Base-by-base conservation (phyloP, 1,140 invertebrate species). In the Papilio machaon region DNA sequence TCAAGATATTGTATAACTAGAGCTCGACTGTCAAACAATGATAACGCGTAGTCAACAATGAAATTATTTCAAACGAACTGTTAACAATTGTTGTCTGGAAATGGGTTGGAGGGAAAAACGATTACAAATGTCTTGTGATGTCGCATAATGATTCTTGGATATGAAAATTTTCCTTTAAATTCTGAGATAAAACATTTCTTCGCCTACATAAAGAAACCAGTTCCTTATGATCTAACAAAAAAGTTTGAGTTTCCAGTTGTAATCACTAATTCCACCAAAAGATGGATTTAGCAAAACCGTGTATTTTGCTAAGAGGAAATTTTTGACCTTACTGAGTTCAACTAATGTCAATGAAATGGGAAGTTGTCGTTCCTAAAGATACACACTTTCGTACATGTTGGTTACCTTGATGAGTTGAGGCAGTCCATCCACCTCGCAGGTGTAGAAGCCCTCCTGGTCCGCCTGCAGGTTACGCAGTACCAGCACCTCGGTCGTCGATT, bases 381-480 rank as follows among this genome's bases (percentile, higher is more conserved):
- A 15, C 19, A 54, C 13, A 23, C 7, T 60, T 9, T n/a, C 43
- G 15, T 38, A 5, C 17, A 75, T 80, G n/a, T 58, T 19, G 8
- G 54, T 58, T 81, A 90, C 90, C 90, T 89, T 91, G 2, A 52
- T 58, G 0, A 92, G 73, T 13, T 91, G 79, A n/a, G 78, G 79
- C 17, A 85, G 80, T 0, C 88, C 91, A 58, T 90, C 88, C 3
- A 92, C 85, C 1, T 79, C 74, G 82, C 92, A 94, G 35, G 87
- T 85, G 81, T 92, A 94, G 7, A 87, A 47, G 0, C 91, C 92
- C 10, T 90, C 89, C 70, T 89, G 87, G 60, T 90, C 88, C 0
- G 80, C 64, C 17, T 88, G 85, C 35, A 91, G 74, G 11, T 79
- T 74, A 1, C 70, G 74, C 2, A 91, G 82, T 6, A 82, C 82